phyloP scores from a whole-genome alignment of 2,797 vertebrate species.

The Thaleichthys pacificus region DNA sequence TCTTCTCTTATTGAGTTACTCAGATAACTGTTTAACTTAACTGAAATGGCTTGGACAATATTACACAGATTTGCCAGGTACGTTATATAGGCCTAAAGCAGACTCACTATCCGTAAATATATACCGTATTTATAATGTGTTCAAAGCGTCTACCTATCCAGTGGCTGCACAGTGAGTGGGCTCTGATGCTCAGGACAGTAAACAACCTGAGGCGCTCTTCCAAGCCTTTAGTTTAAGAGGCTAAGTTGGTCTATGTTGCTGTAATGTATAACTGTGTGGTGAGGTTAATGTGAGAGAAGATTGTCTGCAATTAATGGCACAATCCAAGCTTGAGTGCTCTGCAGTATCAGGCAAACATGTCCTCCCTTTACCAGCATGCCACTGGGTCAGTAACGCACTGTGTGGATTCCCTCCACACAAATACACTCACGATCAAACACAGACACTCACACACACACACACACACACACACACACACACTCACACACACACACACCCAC shows the following conservation, averaged over 20 bases:
- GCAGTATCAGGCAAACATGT: neutral
- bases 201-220: neutral
- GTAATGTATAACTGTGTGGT: neutral
- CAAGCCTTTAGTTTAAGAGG: neutral
- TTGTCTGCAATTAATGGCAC: constrained; percentile 13
- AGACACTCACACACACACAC: neutral
- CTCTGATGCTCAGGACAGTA: neutral
- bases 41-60: too few species aligned
- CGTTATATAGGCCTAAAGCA: neutral
- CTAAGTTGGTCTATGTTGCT: neutral
- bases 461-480: neutral
- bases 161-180: too few species aligned
- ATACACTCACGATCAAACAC: neutral
- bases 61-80: neutral
- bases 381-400: constrained; percentile 59
- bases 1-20: too few species aligned
- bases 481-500: neutral
- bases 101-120: neutral
- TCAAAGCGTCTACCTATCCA: neutral
- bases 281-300: neutral
- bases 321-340: constrained; percentile 24
- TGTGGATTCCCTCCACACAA: constrained; percentile 13
- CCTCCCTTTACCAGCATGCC: neutral
- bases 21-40: too few species aligned
- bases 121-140: too few species aligned